A percentile compares a stretch with the other conserved stretches of the same genome.
These are phyloP conservation scores for Geodia barretti DNA, from an alignment of 37 sponge, comb jelly and placozoan species.

Conservation along the genomic window DNA sequence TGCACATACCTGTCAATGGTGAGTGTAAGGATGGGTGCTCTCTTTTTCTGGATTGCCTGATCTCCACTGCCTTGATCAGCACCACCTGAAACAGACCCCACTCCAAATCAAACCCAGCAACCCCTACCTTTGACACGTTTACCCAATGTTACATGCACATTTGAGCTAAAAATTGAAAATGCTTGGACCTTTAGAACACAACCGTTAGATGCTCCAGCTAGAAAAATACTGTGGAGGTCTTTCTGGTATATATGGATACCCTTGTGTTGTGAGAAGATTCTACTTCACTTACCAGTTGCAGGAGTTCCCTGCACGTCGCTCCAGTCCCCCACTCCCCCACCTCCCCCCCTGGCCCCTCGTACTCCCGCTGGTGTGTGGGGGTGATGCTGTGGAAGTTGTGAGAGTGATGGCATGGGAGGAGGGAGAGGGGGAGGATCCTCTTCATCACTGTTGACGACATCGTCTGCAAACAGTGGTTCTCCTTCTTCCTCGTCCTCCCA, in stretches of 20 bases:
- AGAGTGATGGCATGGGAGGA: constrained; percentile 62
- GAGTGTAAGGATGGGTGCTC: constrained; percentile 62
- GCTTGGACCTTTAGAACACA: too few relatives aligned
- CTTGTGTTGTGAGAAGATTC: too few relatives aligned
- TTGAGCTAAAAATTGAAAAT: too few relatives aligned
- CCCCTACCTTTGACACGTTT: too few relatives aligned
- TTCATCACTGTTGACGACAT: constrained; percentile 58
- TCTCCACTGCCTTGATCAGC: not conserved
- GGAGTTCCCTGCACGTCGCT: not conserved
- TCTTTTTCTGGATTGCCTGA: constrained; percentile 44
- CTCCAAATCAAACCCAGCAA: too few relatives aligned
- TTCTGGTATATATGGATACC: too few relatives aligned
- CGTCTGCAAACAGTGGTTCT: constrained; percentile 86
- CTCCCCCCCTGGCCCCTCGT: not conserved
- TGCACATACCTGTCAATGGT: constrained; percentile 47
- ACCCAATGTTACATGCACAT: too few relatives aligned
- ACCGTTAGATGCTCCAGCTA: too few relatives aligned
- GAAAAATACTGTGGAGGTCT: too few relatives aligned
- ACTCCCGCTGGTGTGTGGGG: not conserved
- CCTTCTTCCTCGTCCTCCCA: constrained; percentile 36
- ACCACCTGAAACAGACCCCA: not conserved
- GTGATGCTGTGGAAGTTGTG: constrained; percentile 3
- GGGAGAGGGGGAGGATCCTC: constrained; percentile 75
- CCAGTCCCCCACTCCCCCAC: not conserved
- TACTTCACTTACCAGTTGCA: not conserved